A percentile compares a stretch with the other conserved stretches of the same genome.
These are phyloP conservation scores for Chaetops frenatus DNA, from an alignment of 2,113 vertebrate genomes.

Conservation along the genomic window DNA sequence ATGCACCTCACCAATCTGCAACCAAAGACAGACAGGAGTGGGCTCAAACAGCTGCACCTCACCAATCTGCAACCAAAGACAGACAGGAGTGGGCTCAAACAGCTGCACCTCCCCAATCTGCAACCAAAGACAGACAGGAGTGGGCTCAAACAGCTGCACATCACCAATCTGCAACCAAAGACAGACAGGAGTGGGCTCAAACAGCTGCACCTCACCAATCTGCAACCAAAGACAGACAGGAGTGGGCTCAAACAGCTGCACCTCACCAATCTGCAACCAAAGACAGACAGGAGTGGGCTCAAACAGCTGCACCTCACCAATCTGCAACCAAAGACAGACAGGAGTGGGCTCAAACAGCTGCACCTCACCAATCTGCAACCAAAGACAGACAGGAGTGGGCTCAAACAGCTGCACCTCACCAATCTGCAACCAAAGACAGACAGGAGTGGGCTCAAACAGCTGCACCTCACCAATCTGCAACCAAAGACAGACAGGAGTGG, in stretches of 20 bases:
- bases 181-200: neutral
- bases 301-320: neutral
- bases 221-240: neutral
- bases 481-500: neutral
- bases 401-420: neutral
- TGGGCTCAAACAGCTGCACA: neutral
- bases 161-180: neutral
- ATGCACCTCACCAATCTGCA: neutral
- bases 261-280: neutral
- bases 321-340: neutral
- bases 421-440: neutral
- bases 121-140: neutral
- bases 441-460: neutral
- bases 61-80: neutral
- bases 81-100: neutral
- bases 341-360: neutral
- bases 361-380: neutral
- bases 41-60: neutral
- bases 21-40: neutral
- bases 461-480: neutral
- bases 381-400: neutral
- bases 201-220: neutral
- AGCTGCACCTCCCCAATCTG: neutral
- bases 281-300: neutral
- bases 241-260: neutral